A percentile compares a stretch with the other conserved stretches of the same genome.
Evolutionary conservation across 2,797 vertebrate species (phyloP).

Genomic region (Lagodon rhomboides): DNA sequence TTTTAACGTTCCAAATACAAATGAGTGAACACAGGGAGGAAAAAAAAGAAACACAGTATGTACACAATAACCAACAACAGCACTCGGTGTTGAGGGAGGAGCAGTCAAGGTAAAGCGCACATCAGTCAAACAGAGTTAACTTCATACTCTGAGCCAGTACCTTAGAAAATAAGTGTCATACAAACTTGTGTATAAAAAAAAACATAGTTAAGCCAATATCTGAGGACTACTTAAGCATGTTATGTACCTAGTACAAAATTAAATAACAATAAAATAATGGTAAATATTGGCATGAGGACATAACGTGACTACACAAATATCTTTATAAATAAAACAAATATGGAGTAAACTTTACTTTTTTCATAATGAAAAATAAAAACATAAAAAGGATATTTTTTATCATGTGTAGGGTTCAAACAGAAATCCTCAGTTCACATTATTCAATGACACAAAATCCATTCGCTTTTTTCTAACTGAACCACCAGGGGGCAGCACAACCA

Average conservation of each 20-base stretch:
- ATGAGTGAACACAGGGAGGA: constrained; percentile 52
- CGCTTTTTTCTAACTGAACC: constrained; percentile 47
- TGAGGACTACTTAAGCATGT: constrained; percentile 66
- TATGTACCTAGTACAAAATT: constrained; percentile 81
- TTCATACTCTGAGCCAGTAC: constrained; percentile 72
- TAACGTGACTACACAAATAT: constrained; percentile 46
- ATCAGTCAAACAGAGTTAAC: constrained; percentile 65
- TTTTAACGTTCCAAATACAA: constrained; percentile 75
- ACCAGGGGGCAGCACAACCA: constrained; percentile 67
- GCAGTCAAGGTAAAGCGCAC: constrained; percentile 64
- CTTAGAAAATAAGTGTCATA: constrained; percentile 71
- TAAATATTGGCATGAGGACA: constrained; percentile 58
- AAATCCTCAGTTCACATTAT: constrained; percentile 59
- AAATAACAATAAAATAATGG: constrained; percentile 73
- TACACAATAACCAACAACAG: constrained; percentile 64
- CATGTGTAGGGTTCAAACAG: constrained; percentile 10
- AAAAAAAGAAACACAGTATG: constrained; percentile 51
- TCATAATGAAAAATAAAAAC: constrained; percentile 51
- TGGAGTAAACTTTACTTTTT: constrained; percentile 39
- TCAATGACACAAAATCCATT: constrained; percentile 35
- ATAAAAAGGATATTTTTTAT: constrained; percentile 33
- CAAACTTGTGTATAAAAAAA: constrained; percentile 73
- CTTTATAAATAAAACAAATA: constrained; percentile 75
- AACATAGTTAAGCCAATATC: constrained; percentile 62
- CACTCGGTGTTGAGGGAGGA: constrained; percentile 44